phyloP scores from a whole-genome alignment of 2,888 invertebrate species.

The Cylindroiulus punctatus region DNA sequence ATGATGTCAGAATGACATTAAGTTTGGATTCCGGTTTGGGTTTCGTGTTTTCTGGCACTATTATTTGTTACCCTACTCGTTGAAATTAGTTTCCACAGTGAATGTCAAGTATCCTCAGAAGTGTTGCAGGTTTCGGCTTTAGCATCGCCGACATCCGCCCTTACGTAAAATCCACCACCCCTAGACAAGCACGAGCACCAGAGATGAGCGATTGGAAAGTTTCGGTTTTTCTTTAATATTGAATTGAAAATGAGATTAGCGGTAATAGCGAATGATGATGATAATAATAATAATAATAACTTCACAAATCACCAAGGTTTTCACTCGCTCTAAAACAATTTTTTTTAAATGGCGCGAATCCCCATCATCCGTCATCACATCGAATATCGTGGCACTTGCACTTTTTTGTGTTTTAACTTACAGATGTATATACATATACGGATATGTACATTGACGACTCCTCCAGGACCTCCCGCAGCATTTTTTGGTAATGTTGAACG shows the following conservation, averaged over 20 bases:
- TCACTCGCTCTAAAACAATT: background rate
- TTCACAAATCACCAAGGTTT: background rate
- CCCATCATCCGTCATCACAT: background rate
- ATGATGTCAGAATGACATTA: no score
- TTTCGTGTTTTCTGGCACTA: no score
- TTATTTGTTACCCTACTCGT: no score
- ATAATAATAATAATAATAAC: background rate
- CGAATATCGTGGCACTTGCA: background rate
- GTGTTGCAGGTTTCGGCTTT: no score
- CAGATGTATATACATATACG: background rate
- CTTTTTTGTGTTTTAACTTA: background rate
- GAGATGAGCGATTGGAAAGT: background rate
- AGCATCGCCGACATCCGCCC: background rate
- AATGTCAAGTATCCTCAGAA: no score
- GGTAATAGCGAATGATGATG: background rate
- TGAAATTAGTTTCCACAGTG: no score
- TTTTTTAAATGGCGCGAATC: background rate
- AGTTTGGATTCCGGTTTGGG: no score
- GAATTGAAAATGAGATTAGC: conserved; percentile 1
- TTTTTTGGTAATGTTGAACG: no score
- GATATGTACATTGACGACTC: background rate
- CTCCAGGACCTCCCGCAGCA: background rate
- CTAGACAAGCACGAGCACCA: background rate
- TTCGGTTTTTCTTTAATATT: background rate
- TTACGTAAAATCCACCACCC: background rate